A percentile compares a stretch with the other conserved stretches of the same genome.
These are phyloP conservation scores for Hyperoplus immaculatus DNA, from an alignment of 2,797 vertebrate species.

Conservation along the genomic window DNA sequence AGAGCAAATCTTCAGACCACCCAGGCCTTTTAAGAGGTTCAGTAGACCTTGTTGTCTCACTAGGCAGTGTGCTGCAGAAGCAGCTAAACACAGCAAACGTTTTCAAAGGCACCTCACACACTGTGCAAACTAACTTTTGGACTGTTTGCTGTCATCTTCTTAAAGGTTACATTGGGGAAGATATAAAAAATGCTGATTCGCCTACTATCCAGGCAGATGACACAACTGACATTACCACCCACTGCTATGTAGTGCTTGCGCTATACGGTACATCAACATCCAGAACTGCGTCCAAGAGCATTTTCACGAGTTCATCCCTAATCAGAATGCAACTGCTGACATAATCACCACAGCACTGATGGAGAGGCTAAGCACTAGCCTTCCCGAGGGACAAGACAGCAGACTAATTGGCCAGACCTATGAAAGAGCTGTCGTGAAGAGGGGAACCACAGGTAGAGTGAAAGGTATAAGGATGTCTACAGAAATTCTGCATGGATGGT, in stretches of 20 bases:
- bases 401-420: slow-evolving; percentile 20
- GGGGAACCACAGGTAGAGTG: slow-evolving; percentile 13
- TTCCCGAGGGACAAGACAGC: not conserved
- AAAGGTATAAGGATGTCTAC: not conserved
- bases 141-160: no score
- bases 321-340: slow-evolving; percentile 3
- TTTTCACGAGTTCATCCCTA: slow-evolving; percentile 21
- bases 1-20: not conserved
- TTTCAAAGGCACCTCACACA: not conserved
- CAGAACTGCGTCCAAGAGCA: slow-evolving; percentile 18
- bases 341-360: not conserved
- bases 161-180: not conserved
- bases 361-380: slow-evolving; percentile 23
- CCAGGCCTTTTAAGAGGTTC: not conserved
- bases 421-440: slow-evolving; percentile 1
- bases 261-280: not conserved
- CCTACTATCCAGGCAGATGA: not conserved
- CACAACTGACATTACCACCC: not conserved
- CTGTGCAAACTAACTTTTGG: not conserved
- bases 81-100: not conserved
- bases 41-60: not conserved
- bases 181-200: not conserved
- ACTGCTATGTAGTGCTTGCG: not conserved
- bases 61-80: not conserved
- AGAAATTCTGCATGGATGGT: no score